Evolutionary conservation across 2,797 vertebrate genomes (phyloP), one percentile per base, ranked within the genome.

Genomic region (Psittacula echo): DNA sequence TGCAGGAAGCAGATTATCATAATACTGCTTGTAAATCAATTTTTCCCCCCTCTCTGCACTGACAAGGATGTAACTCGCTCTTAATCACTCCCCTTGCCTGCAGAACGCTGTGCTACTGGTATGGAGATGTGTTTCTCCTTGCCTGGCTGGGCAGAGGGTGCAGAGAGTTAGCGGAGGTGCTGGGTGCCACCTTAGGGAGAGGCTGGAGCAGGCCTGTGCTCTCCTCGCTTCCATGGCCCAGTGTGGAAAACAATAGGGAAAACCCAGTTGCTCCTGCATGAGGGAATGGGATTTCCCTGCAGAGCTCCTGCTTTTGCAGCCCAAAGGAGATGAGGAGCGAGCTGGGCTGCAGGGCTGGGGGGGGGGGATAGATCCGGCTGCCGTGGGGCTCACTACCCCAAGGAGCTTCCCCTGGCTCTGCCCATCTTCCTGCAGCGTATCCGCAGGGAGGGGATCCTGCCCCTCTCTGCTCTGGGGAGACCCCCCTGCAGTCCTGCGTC

Each of bases 11-110:
- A 96, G 97, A 96, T 97, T 81, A 96, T 97, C 97, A 96, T 97
- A 97, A 90, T 95, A 92, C 78, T 47, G 95, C 97, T 97, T 97
- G 96, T 96, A 97, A 97, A 98, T 97, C 97, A 96, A 89, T 97
- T 97, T 97, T 96, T 6, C 27, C 44, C 62, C 87, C 50, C 68
- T 94, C 93, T 95, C 86, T 3, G 54, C 91, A 61, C 96, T 96
- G 97, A 96, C 90, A 91, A 97, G 97, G 94, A 96, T 94, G 95
- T 95, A 97, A 97, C 97, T 97, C 30, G 93, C 93, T 97, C 95
- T 97, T 97, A 96, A 98, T 98, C 97, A 95, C 93, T 71, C 90
- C 60, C 74, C 76, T 94, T 22, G 76, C 94, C 96, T 60, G 93
- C 82, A 18, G 86, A 29, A 34, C 41, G 32, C n/a, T 53, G 37